Conservation (phyloP, 2,113 vertebrate genomes). For the Ascaphus truei region DNA sequence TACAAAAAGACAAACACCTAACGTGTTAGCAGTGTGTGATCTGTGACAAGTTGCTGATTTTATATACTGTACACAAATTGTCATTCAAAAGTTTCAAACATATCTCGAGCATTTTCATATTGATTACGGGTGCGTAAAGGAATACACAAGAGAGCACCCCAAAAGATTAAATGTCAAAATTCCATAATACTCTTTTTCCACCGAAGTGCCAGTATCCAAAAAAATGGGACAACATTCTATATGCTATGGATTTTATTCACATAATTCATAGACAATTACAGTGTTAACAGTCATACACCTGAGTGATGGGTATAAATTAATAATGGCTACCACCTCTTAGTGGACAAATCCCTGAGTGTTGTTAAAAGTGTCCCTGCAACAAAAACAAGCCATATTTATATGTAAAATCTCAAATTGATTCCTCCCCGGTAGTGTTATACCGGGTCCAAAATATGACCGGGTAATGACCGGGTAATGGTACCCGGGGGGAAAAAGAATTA, state of each 20-base stretch:
- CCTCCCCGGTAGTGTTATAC: too few relatives aligned
- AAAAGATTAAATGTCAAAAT: too few relatives aligned
- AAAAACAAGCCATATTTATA: too few relatives aligned
- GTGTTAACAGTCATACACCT: too few relatives aligned
- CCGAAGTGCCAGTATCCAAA: background rate
- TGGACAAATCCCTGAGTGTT: slow-evolving; percentile 1
- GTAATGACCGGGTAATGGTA: too few relatives aligned
- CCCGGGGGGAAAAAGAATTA: too few relatives aligned
- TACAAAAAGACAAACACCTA: slow-evolving; percentile 25
- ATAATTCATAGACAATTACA: too few relatives aligned
- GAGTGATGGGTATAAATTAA: slow-evolving; percentile 14
- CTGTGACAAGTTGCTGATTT: background rate
- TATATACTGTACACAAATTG: background rate
- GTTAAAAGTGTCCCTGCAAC: background rate
- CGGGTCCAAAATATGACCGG: too few relatives aligned
- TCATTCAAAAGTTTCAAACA: background rate
- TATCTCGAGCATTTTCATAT: too few relatives aligned
- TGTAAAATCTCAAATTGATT: background rate
- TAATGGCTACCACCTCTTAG: background rate
- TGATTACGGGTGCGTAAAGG: too few relatives aligned
- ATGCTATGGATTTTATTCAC: background rate
- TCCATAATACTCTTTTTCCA: background rate
- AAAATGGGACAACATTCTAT: background rate
- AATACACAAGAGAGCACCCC: too few relatives aligned
- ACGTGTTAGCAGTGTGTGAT: slow-evolving; percentile 6